phyloP scores from a whole-genome alignment of 1,140 invertebrate genomes.

The Calycopis cecrops region DNA sequence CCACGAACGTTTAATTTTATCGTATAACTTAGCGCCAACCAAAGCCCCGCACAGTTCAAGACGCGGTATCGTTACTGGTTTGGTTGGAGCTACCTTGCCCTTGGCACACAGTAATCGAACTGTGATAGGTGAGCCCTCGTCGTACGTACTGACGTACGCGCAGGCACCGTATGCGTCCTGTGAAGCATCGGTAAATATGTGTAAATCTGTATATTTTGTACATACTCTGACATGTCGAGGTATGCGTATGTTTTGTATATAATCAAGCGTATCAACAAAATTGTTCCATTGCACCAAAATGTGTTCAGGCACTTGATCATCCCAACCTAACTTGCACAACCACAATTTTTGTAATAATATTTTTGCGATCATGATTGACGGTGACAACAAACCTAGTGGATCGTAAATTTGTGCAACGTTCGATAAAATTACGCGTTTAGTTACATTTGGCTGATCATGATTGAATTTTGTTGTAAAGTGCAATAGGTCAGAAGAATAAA shows the following conservation, averaged over 20 bases:
- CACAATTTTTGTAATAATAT: constrained; percentile 19
- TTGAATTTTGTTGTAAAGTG: constrained; percentile 22
- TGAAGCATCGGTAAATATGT: constrained; percentile 12
- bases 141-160: constrained; percentile 8
- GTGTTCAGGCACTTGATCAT: constrained; percentile 12
- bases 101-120: constrained; percentile 6
- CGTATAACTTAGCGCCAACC: constrained; percentile 17
- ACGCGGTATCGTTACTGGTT: constrained; percentile 19
- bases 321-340: too few species aligned
- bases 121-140: background rate
- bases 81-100: constrained; percentile 3
- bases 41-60: constrained; percentile 20
- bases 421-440: constrained; percentile 13
- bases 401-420: constrained; percentile 20
- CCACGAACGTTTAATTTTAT: background rate
- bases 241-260: constrained; percentile 19
- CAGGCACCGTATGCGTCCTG: constrained; percentile 11
- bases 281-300: constrained; percentile 13
- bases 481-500: constrained; percentile 22
- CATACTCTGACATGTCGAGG: constrained; percentile 17
- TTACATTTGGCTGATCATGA: constrained; percentile 3
- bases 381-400: constrained; percentile 13
- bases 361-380: constrained; percentile 17
- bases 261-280: constrained; percentile 14
- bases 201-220: constrained; percentile 15